A percentile compares a stretch with the other conserved stretches of the same genome.
Conservation (phyloP, 2,113 vertebrate genomes). For the Xiphorhynchus elegans region DNA sequence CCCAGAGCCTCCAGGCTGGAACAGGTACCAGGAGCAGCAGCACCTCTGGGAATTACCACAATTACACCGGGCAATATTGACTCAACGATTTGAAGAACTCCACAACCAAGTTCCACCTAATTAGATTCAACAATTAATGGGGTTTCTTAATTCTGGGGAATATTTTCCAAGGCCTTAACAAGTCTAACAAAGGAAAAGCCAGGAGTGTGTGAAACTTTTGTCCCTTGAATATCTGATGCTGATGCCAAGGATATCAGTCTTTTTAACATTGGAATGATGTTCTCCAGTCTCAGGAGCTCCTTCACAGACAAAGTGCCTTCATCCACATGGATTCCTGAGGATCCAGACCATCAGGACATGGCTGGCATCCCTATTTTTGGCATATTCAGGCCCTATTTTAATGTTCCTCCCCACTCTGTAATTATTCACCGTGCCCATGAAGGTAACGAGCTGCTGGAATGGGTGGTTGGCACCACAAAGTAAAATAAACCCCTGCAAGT, state of each 20-base stretch:
- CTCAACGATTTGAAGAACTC: slow-evolving; percentile 61
- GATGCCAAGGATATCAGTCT: neutral
- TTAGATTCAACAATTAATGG: slow-evolving; percentile 49
- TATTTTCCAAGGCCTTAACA: slow-evolving; percentile 53
- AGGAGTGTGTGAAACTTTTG: neutral
- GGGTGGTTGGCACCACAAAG: neutral
- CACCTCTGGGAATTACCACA: neutral
- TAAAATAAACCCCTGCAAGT: neutral
- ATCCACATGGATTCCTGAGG: neutral
- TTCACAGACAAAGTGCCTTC: neutral
- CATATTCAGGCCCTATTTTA: neutral
- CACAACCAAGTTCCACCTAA: slow-evolving; percentile 48
- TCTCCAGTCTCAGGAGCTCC: neutral
- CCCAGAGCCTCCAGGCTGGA: neutral
- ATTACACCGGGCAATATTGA: slow-evolving; percentile 37
- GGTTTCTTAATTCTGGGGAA: slow-evolving; percentile 38
- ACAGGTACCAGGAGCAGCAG: neutral
- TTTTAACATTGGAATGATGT: neutral
- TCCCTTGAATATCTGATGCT: neutral
- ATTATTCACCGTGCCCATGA: neutral
- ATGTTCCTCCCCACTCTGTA: neutral
- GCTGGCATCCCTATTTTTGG: neutral
- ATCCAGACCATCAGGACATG: fast-evolving
- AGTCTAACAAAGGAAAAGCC: neutral
- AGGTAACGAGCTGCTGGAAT: neutral